A percentile compares a stretch with the other conserved stretches of the same genome.
Evolutionary conservation across 2,888 invertebrate species (phyloP).

Genomic region (Tholera decimalis): DNA sequence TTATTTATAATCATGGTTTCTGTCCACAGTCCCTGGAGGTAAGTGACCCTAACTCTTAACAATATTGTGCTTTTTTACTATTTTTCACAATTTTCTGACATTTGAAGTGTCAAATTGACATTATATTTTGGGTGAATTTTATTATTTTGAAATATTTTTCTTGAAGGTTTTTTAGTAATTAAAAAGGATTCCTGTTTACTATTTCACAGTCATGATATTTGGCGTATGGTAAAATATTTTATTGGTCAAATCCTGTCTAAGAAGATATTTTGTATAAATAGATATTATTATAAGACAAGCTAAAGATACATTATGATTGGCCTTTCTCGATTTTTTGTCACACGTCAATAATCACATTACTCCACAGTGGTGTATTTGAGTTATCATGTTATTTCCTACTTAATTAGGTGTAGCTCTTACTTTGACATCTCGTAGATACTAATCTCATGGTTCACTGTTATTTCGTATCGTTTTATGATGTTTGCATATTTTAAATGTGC

Average conservation of each 20-base stretch:
- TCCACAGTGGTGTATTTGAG: conserved; percentile 40
- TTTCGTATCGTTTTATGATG: conserved; percentile 61
- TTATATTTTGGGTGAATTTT: conserved; percentile 31
- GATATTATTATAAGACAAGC: no score
- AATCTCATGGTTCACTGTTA: conserved; percentile 58
- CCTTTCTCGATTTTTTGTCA: conserved; percentile 33
- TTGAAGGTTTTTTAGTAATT: conserved; percentile 51
- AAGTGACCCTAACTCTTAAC: conserved; percentile 81
- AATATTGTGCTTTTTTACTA: conserved; percentile 51
- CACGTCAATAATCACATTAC: conserved; percentile 34
- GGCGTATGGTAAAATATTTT: conserved; percentile 49
- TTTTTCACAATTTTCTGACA: conserved; percentile 40
- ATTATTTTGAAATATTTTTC: conserved; percentile 40
- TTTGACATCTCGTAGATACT: conserved; percentile 55
- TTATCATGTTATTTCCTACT: conserved; percentile 38
- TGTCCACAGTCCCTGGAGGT: conserved; percentile 88
- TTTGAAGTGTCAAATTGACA: conserved; percentile 47
- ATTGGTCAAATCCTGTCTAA: neutral
- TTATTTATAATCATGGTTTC: conserved; percentile 89
- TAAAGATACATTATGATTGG: no score
- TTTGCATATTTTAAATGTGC: conserved; percentile 75
- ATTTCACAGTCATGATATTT: conserved; percentile 39
- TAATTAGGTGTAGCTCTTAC: conserved; percentile 50
- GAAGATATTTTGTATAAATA: neutral
- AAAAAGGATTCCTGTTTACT: conserved; percentile 28